These are phyloP conservation scores for Urosaurus nigricauda DNA, from an alignment of 2,797 vertebrate species.

Conservation along the genomic window DNA sequence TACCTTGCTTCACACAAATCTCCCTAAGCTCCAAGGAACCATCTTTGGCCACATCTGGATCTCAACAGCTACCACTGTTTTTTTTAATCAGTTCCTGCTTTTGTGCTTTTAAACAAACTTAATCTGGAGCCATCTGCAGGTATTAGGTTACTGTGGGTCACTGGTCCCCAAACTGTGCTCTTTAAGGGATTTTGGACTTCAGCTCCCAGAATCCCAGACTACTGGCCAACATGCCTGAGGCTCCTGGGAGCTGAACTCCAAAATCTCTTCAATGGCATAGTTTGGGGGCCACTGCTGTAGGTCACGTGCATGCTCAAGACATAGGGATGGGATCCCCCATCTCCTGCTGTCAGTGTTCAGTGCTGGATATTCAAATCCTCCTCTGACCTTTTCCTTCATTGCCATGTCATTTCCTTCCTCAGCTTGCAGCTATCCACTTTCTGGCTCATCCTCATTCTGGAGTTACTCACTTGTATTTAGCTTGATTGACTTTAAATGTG, in stretches of 20 bases:
- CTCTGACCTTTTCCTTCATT: not conserved
- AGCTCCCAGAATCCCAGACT: too few relatives aligned
- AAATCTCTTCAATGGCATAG: too few relatives aligned
- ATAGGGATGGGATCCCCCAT: not conserved
- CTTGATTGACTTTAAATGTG: conserved; percentile 26
- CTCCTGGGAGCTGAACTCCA: too few relatives aligned
- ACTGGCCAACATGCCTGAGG: too few relatives aligned
- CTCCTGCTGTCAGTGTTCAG: not conserved
- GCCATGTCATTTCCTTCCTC: conserved; percentile 24
- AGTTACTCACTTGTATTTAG: conserved; percentile 26
- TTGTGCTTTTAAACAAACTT: not conserved
- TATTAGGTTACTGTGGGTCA: not conserved
- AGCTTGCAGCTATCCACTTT: conserved; percentile 19
- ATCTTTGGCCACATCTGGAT: not conserved
- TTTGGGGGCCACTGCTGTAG: not conserved
- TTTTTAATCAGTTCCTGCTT: not conserved
- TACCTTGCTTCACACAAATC: not conserved
- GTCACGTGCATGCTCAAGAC: not conserved
- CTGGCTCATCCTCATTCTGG: conserved; percentile 4
- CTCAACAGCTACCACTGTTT: not conserved
- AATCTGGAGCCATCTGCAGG: not conserved
- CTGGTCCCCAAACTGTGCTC: too few relatives aligned
- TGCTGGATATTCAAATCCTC: conserved; percentile 1
- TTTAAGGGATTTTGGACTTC: too few relatives aligned
- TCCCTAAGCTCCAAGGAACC: not conserved